Base-by-base conservation (phyloP, 2,797 vertebrate species). In the Spheniscus humboldti region DNA sequence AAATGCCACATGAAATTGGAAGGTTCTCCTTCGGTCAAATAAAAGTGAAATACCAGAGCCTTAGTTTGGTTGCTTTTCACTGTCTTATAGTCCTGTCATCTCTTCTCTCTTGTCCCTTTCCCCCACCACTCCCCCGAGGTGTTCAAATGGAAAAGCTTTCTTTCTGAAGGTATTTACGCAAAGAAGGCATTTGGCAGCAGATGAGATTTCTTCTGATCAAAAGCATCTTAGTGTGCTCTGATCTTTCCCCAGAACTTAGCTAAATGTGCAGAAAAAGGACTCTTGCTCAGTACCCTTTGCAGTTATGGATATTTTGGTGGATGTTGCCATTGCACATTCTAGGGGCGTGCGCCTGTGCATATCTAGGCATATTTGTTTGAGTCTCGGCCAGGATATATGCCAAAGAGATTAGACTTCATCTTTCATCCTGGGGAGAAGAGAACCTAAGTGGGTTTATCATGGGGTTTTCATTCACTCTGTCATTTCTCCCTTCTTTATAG, bases 361-460 rank as follows among this genome's bases (percentile, higher is more conserved):
- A 78, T 75, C 20, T 35, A 63, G 86, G 68, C 62, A 15, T 67
- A 47, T 90, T 93, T 91, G 76, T 91, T 88, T 92, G 89, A 69
- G 56, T 69, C 53, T 86, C 6, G 2, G 67, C 52, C 88, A 91
- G 89, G 73, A 86, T 90, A 69, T 72, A 79, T 93, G 93, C 92
- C 88, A 94, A 80, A 88, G 71, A 95, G 93, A 96, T 96, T 91
- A 96, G 72, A 57, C 79, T 88, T 93, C 90, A 84, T 92, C 66
- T 94, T 94, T 91, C 69, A 75, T 88, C 88, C 67, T 5, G 2
- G 60, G 43, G 62, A 94, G 74, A 95, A 88, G 77, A 87, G 90
- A 94, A 16, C 67, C 85, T 95, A 95, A 97, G 93, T 96, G 89
- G 92, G 86, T 96, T 97, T 96, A 94, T 96, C 96, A 86, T 84